Conservation (phyloP, 1,140 invertebrate species). For the Caenorhabditis latens region DNA sequence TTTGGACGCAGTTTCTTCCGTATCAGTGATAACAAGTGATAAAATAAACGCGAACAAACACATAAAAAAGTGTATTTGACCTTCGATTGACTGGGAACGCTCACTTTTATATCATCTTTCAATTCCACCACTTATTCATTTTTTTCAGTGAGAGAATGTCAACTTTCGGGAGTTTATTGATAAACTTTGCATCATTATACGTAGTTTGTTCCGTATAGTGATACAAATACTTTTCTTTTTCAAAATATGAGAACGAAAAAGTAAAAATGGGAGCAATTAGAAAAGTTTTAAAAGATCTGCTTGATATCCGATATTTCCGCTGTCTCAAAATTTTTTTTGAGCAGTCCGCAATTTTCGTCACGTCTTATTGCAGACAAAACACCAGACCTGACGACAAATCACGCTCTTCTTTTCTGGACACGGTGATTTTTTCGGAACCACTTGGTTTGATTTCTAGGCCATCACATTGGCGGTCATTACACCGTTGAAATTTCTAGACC, state of each 20-base stretch:
- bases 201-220: not conserved
- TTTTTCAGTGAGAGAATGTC: slow-evolving; percentile 2
- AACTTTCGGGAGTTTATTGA: not conserved
- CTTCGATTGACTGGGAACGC: slow-evolving; percentile 18
- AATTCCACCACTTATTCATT: not conserved
- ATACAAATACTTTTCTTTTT: not conserved
- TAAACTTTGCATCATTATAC: slow-evolving; percentile 11
- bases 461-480: too few relatives aligned
- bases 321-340: too few relatives aligned
- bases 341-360: not conserved
- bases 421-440: too few relatives aligned
- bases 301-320: slow-evolving; percentile 45
- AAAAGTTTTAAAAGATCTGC: not conserved
- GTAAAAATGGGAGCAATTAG: not conserved
- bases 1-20: not conserved
- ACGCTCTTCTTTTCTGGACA: not conserved
- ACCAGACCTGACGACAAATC: not conserved
- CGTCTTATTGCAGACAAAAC: slow-evolving; percentile 23
- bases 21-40: not conserved
- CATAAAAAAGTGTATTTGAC: not conserved
- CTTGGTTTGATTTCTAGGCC: too few relatives aligned
- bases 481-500: too few relatives aligned
- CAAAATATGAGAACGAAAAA: not conserved
- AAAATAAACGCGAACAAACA: not conserved
- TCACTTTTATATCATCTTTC: slow-evolving; percentile 27